These are phyloP conservation scores for Orientallactaga bullata DNA, from an alignment of 2,113 vertebrate genomes.

Conservation along the genomic window DNA sequence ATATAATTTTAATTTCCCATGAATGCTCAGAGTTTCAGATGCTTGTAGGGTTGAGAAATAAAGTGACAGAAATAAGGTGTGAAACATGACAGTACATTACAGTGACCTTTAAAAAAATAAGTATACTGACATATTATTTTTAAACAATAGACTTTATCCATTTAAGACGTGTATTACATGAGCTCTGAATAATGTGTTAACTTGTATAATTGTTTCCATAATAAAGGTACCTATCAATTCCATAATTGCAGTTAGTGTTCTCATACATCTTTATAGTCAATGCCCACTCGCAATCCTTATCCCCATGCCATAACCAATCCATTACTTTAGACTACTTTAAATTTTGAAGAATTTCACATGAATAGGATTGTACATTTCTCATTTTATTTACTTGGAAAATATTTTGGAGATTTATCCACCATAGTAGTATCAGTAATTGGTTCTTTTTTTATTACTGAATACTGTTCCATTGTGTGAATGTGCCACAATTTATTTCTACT, in stretches of 20 bases:
- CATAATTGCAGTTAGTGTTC: background rate
- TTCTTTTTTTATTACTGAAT: conserved; percentile 24
- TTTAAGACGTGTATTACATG: background rate
- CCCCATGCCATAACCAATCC: background rate
- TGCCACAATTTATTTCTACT: background rate
- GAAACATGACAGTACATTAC: background rate
- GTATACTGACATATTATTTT: conserved; percentile 4
- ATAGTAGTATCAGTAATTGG: background rate
- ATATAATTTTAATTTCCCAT: conserved; percentile 42
- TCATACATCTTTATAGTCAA: background rate
- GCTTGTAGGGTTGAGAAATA: conserved; percentile 17
- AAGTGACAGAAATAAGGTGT: background rate
- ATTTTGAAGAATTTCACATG: conserved; percentile 43
- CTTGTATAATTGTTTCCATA: background rate
- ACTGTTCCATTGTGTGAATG: background rate
- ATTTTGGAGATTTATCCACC: conserved; percentile 18
- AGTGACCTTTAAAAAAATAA: background rate
- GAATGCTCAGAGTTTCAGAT: background rate
- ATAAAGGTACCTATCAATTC: conserved; percentile 19
- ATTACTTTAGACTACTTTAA: background rate
- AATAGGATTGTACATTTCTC: background rate
- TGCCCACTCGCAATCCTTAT: fast-evolving
- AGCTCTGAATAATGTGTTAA: conserved; percentile 5
- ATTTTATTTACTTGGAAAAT: background rate
- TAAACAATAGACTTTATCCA: background rate